A percentile compares a stretch with the other conserved stretches of the same genome.
Evolutionary conservation across 2,888 invertebrate species (phyloP).

Genomic region (Monochamus alternatus): DNA sequence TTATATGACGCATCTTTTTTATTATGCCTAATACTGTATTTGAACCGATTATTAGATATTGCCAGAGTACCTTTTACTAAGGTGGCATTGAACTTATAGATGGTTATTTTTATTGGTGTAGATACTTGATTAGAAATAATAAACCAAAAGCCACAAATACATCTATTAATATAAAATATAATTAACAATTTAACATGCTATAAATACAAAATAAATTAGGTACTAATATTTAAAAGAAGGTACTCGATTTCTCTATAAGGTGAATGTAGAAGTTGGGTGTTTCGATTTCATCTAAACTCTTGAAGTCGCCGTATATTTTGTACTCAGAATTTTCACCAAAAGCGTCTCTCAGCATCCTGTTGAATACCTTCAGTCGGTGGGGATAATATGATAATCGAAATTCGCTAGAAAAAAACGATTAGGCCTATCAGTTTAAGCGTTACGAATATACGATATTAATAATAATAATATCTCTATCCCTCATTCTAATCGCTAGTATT

Average conservation of each 20-base stretch:
- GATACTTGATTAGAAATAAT: constrained; percentile 3
- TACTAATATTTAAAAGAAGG: constrained; percentile 25
- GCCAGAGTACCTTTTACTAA: too few species aligned
- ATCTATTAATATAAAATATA: constrained; percentile 5
- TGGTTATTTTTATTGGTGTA: not conserved
- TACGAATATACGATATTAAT: too few species aligned
- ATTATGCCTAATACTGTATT: too few species aligned
- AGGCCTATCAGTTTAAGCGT: too few species aligned
- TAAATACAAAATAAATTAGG: constrained; percentile 10
- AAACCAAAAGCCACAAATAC: constrained; percentile 11
- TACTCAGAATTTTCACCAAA: constrained; percentile 80
- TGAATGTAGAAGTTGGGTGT: constrained; percentile 90
- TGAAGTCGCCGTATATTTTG: constrained; percentile 87
- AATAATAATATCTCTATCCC: too few species aligned
- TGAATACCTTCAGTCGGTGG: constrained; percentile 83
- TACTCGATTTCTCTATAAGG: constrained; percentile 78
- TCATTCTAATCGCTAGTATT: too few species aligned
- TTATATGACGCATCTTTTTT: too few species aligned
- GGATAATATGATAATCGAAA: constrained; percentile 93
- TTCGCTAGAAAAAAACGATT: constrained; percentile 74
- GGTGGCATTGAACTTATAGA: too few species aligned
- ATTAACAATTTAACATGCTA: not conserved
- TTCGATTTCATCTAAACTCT: constrained; percentile 76
- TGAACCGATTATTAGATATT: too few species aligned
- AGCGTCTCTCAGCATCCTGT: constrained; percentile 79